Conservation (phyloP, 2,888 invertebrate species). For the Nephrotoma guestfalica region DNA sequence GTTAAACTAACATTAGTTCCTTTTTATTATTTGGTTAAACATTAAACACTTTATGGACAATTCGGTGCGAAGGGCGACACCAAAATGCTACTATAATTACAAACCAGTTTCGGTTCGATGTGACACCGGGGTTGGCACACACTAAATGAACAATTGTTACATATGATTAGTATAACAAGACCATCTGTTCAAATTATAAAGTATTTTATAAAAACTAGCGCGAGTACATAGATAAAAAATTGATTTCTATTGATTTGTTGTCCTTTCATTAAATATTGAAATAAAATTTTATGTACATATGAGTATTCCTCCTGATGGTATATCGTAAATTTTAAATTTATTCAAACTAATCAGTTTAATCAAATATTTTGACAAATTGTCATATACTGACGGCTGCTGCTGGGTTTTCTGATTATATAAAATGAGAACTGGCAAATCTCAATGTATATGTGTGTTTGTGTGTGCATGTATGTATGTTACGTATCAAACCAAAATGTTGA, state of each 20-base stretch:
- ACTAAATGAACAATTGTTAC: neutral
- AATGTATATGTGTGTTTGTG: neutral
- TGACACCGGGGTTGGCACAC: neutral
- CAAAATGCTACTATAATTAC: neutral
- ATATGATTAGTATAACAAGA: neutral
- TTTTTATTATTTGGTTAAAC: neutral
- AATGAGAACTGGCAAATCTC: neutral
- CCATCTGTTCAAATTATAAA: neutral
- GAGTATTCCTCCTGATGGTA: neutral
- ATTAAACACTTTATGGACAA: neutral
- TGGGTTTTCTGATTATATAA: neutral
- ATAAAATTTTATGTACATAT: neutral
- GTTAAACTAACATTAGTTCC: neutral
- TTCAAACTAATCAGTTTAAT: neutral
- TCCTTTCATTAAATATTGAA: neutral
- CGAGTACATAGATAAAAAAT: neutral
- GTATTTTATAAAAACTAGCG: neutral
- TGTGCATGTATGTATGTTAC: neutral
- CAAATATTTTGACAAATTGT: neutral
- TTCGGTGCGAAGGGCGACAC: neutral
- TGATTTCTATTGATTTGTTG: neutral
- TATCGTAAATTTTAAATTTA: neutral
- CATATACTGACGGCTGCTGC: neutral
- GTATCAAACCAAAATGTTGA: neutral
- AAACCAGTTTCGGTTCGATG: neutral